phyloP scores from a whole-genome alignment of 2,888 invertebrate species.

The Ischnura elegans region DNA sequence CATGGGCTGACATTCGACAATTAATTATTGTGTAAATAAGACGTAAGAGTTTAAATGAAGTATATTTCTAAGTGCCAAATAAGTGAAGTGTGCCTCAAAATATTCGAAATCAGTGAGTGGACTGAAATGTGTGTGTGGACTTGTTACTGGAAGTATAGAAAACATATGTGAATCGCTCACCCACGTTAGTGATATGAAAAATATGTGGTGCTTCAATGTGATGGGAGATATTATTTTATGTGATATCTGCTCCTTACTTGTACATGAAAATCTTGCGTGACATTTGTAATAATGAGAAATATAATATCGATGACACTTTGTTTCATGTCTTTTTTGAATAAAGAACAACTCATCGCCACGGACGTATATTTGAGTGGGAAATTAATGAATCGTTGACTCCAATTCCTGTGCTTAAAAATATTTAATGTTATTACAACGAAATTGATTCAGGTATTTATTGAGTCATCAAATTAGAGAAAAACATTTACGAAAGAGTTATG shows the following conservation, averaged over 20 bases:
- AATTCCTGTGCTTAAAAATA: no score
- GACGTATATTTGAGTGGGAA: no score
- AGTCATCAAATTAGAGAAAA: no score
- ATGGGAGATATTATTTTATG: background rate
- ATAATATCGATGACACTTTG: background rate
- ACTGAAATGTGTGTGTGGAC: no score
- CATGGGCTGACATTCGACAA: background rate
- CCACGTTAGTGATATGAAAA: no score
- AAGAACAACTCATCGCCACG: no score
- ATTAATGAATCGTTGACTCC: no score
- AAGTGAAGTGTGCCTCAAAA: background rate
- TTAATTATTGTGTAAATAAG: background rate
- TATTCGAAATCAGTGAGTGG: no score
- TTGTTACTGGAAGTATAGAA: background rate
- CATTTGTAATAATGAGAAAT: constrained; percentile 5
- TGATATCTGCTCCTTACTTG: background rate
- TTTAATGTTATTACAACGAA: no score
- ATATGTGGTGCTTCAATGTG: constrained; percentile 5
- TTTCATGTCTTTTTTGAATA: background rate
- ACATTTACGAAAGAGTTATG: no score
- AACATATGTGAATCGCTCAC: background rate
- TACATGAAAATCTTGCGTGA: background rate
- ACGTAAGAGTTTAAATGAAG: background rate
- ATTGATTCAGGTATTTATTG: no score
- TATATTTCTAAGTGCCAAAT: background rate